Base-by-base conservation (phyloP, 2,113 vertebrate species). In the Camelus dromedarius region DNA sequence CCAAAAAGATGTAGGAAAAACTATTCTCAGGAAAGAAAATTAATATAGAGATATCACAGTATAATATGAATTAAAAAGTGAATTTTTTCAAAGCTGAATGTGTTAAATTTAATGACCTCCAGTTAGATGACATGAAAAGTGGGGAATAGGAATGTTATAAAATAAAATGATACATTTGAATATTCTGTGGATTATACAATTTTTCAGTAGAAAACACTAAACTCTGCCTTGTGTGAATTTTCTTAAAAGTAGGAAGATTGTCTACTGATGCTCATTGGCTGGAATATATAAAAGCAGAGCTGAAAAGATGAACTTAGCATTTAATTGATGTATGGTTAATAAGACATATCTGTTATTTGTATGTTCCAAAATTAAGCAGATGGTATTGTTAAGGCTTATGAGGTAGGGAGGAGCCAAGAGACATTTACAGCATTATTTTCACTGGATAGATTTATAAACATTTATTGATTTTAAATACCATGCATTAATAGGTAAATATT, bases 231-330 rank as follows among this genome's bases (percentile, higher is more conserved):
- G 18, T 52, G 19, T 76, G 46, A 89, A 20, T 72, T 94, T 94
- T 89, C 52, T 81, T 95, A 42, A 94, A 79, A n/a, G 18, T 89
- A 14, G 19, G 18, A 70, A 92, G n/a, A 85, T 80, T 60, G 1
- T 97, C 52, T 90, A 2, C 66, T 92, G 67, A n/a, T 93, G 10
- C 28, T 62, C 6, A 62, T 79, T 95, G 76, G 18, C 38, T 92
- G 56, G 48, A 93, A 89, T 92, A 60, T 85, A 89, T 67, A 77
- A 91, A 94, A 95, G 46, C 30, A 88, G 52, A 70, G 3, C 58
- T 96, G 48, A 85, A 96, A 82, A 38, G 8, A 26, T 91, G 52
- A 96, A 85, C 19, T 64, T 81, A 35, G 50, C 18, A 83, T 56
- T 89, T 93, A 77, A 56, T 32, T 85, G 48, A 56, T 50, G 0